Base-by-base conservation (phyloP, 1,140 invertebrate species). In the Metaphire vulgaris region DNA sequence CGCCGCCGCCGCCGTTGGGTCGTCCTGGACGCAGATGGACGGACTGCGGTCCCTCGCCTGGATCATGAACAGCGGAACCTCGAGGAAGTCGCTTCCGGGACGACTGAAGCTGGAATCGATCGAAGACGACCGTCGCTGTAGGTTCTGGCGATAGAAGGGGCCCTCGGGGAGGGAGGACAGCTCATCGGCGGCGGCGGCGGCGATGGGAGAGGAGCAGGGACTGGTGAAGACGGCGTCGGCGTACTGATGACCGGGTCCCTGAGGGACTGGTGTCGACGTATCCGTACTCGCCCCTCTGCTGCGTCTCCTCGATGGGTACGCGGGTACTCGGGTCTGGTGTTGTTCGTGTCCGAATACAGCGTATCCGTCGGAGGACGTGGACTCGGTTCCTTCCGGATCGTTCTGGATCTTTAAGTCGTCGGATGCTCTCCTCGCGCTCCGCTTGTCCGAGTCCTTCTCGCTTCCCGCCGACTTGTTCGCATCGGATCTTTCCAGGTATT, bases 41-140 rank as follows among this genome's bases (percentile, higher is more conserved):
- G 41, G 41, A 56, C 41, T 56, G 6, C 41, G 41, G 41, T 56
- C 41, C 41, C 21, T 56, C 6, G 41, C 41, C 41, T 56, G 41
- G 41, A 56, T 69, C 6, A 26, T 14, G 67, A 31, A 14, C 67
- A 69, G n/a, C n/a, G 67, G 67, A 69, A 69, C 67, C 67, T 69
- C 67, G n/a, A 69, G 67, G 31, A 69, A 69, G 26, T 69, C 67
- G 31, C 67, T 69, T 28, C 67, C 67, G 26, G 67, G 67, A 12
- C 67, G 67, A 69, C 67, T 69, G 67, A 69, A 28, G n/a, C 67
- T 31, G 31, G 67, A 69, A 26, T 69, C 67, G n/a, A 69, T 31
- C 14, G 67, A 69, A 26, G n/a, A 28, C 6, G 67, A 69, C n/a
- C 67, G n/a, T 12, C 67, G 41, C 41, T 56, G 41, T 56, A 56